These are phyloP conservation scores for Galbula dea DNA, from an alignment of 2,113 vertebrate genomes.

Conservation along the genomic window DNA sequence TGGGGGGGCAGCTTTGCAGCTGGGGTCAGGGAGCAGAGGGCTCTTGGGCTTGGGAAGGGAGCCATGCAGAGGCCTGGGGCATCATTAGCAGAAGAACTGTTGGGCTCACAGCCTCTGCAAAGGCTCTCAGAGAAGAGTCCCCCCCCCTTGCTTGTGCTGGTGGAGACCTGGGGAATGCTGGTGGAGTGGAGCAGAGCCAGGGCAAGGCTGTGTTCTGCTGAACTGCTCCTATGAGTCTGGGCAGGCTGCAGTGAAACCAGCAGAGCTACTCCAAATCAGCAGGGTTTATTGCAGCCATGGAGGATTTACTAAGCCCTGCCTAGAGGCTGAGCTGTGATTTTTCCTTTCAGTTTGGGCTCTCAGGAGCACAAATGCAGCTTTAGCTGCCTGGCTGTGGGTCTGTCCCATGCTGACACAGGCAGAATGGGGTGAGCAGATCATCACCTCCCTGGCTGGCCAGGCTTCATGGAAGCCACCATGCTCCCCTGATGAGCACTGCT, in stretches of 20 bases:
- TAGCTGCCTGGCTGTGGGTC: neutral
- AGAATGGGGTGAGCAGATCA: neutral
- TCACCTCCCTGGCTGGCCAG: neutral
- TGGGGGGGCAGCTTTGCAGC: neutral
- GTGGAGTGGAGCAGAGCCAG: neutral
- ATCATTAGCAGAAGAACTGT: neutral
- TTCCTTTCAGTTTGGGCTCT: slow-evolving; percentile 23
- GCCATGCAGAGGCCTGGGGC: neutral
- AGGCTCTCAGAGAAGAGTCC: neutral
- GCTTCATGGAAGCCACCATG: accelerated
- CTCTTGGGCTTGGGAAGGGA: accelerated
- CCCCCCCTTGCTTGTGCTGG: neutral
- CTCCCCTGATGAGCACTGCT: neutral
- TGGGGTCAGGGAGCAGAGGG: neutral
- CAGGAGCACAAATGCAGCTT: neutral
- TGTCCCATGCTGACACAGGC: neutral
- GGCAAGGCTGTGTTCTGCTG: neutral
- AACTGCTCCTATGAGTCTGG: neutral
- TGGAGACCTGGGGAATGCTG: neutral
- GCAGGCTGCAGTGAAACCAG: neutral
- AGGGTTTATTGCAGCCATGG: neutral
- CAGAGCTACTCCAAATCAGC: neutral
- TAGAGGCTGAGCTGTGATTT: slow-evolving; percentile 13
- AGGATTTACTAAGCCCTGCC: neutral
- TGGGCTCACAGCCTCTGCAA: neutral